Percentiles rank a stretch among this genome's conserved stretches.
Conservation (phyloP, 2,113 vertebrate genomes). For the Poicephalus meyeri region DNA sequence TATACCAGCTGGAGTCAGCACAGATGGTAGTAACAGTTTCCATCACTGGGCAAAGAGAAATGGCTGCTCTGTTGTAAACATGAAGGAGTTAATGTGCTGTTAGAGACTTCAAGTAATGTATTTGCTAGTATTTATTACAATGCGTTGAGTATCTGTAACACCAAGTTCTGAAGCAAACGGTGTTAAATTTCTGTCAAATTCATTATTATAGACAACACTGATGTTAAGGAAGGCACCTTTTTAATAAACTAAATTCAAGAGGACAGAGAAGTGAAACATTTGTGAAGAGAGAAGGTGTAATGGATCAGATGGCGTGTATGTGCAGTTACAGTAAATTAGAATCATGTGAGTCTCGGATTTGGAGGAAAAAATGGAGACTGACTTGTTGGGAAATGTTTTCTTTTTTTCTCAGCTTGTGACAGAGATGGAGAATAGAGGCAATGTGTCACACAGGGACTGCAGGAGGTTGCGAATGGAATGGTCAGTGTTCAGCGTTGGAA, state of each 20-base stretch:
- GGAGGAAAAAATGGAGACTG: not conserved
- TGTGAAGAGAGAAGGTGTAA: not conserved
- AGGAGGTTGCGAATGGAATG: not conserved
- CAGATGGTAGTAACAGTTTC: conserved; percentile 13
- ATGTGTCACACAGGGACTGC: not conserved
- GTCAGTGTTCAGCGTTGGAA: not conserved
- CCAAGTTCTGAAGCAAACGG: not conserved
- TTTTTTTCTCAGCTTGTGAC: not conserved
- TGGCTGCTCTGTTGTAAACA: not conserved
- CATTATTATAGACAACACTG: not conserved
- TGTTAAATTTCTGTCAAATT: not conserved
- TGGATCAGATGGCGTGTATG: not conserved
- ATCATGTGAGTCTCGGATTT: not conserved
- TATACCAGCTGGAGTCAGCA: conserved; percentile 29
- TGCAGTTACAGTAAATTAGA: not conserved
- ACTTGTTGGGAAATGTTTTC: not conserved
- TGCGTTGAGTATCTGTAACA: not conserved
- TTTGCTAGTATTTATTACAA: not conserved
- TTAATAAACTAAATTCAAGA: not conserved
- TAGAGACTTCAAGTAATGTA: not conserved
- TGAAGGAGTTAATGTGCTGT: not conserved
- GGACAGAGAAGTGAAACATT: not conserved
- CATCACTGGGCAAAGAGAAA: not conserved
- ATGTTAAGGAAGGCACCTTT: not conserved
- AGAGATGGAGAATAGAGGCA: not conserved